Evolutionary conservation across 2,797 vertebrate species (phyloP).

Genomic region (Poecilia wingei): DNA sequence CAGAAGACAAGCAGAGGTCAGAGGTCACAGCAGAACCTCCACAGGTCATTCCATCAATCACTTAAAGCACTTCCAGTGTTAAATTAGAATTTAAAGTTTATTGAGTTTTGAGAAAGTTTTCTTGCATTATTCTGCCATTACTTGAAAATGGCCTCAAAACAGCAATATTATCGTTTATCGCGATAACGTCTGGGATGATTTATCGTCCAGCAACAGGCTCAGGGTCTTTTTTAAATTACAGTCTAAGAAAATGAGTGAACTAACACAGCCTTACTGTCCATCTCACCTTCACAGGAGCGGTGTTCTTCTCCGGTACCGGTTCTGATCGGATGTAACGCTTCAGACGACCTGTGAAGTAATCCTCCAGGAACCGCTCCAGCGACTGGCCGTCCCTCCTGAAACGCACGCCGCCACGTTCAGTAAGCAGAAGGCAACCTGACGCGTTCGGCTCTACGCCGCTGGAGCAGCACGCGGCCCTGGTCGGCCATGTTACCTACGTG

Average conservation of each 20-base stretch:
- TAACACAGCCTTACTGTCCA: not conserved
- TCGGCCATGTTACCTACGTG: conserved; percentile 71
- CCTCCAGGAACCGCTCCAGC: conserved; percentile 76
- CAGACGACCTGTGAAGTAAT: conserved; percentile 79
- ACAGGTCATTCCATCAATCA: too few relatives aligned
- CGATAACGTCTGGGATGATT: too few relatives aligned
- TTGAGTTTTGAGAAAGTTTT: too few relatives aligned
- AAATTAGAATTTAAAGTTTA: too few relatives aligned
- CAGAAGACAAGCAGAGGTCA: not conserved
- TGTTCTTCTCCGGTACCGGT: conserved; percentile 76
- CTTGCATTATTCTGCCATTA: too few relatives aligned
- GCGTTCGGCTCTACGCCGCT: not conserved
- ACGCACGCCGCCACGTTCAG: conserved; percentile 12
- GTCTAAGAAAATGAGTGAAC: too few relatives aligned
- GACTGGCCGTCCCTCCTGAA: conserved; percentile 78
- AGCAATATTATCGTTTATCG: too few relatives aligned
- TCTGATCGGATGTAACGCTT: conserved; percentile 83
- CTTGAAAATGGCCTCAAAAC: too few relatives aligned
- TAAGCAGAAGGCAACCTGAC: not conserved
- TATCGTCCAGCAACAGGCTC: too few relatives aligned
- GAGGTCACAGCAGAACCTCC: not conserved
- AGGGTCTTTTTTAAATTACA: too few relatives aligned
- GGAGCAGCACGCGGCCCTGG: not conserved
- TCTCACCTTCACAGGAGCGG: conserved; percentile 75
- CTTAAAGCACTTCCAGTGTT: too few relatives aligned